Evolutionary conservation across 2,113 vertebrate species (phyloP), one percentile per base, ranked within the genome.

Genomic region (Anolis carolinensis): DNA sequence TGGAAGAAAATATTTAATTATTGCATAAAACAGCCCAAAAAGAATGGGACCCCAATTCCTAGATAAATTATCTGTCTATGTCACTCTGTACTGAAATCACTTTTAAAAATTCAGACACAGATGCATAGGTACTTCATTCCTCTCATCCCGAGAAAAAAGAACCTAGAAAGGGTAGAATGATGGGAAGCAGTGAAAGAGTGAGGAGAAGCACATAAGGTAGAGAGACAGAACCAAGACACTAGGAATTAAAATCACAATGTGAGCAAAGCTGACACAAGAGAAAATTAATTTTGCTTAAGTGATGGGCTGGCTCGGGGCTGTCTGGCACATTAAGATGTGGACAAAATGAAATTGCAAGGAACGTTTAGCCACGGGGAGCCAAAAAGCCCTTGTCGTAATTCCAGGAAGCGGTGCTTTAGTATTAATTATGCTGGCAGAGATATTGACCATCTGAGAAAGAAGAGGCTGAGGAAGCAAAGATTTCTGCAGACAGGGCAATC

Each of bases 221-320:
- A 59, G 8, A 32, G 84, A 59, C 10, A 2, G 50, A 23, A 71
- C 30, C 23, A 30, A 70, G 81, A 73, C 23, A 1, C 32, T 16
- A 52, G 59, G 71, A 30, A 75, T 74, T 77, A 89, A 70, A 82
- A 1, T 23, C 32, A 74, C 76, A 7, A 34, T 30, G 4, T 55
- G 48, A 91, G 23, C 72, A 1, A 88, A 81, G 87, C 89, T 67
- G 90, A 75, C 84, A 81, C 79, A 11, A 79, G 81, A 87, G 87
- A 87, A 88, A 88, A 91, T 91, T 87, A 88, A 93, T 91, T 80
- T 25, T 75, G 87, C 89, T 92, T 79, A 93, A 93, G 93, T 87
- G 86, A 59, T 86, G 83, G 50, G 77, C 48, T 94, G 94, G 94
- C 90, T 68, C 1, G 7, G 52, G 81, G 84, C 79, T 88, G 75